Conservation (phyloP, 1,140 invertebrate species). For the Danaus melanippus region DNA sequence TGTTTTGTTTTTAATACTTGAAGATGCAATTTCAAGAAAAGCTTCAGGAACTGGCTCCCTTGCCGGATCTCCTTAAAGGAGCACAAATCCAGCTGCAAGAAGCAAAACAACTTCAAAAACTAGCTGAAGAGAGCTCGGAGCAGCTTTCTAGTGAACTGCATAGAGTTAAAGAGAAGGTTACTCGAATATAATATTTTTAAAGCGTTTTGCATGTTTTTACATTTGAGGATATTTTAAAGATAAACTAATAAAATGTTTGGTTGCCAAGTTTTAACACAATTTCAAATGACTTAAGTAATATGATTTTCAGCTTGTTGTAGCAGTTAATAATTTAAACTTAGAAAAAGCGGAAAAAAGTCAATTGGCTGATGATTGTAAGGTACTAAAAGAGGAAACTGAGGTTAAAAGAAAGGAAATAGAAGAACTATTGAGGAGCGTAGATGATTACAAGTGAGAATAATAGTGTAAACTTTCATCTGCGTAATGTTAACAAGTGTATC, state of each 20-base stretch:
- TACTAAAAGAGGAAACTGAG: constrained; percentile 31
- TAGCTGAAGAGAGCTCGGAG: constrained; percentile 75
- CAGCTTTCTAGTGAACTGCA: constrained; percentile 73
- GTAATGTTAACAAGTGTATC: too few species aligned
- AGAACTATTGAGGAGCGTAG: constrained; percentile 57
- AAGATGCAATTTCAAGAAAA: constrained; percentile 80
- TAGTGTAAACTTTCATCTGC: too few species aligned
- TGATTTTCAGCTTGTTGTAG: constrained; percentile 39
- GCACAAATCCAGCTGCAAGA: constrained; percentile 82
- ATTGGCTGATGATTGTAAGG: constrained; percentile 37
- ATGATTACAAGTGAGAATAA: constrained; percentile 46
- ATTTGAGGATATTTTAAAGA: too few species aligned
- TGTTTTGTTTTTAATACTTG: neutral
- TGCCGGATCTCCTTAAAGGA: constrained; percentile 82
- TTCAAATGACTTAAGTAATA: too few species aligned
- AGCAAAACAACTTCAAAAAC: constrained; percentile 75
- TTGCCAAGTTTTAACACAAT: too few species aligned
- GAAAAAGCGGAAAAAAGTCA: constrained; percentile 39
- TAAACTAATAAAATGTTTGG: too few species aligned
- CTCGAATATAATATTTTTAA: constrained; percentile 3
- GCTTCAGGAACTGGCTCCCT: constrained; percentile 78
- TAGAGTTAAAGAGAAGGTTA: constrained; percentile 72
- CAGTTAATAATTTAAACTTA: constrained; percentile 44
- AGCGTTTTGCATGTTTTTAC: neutral
- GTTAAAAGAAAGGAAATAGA: constrained; percentile 71